Evolutionary conservation across 2,888 invertebrate genomes (phyloP).

Genomic region (Drosophila longiperda): DNA sequence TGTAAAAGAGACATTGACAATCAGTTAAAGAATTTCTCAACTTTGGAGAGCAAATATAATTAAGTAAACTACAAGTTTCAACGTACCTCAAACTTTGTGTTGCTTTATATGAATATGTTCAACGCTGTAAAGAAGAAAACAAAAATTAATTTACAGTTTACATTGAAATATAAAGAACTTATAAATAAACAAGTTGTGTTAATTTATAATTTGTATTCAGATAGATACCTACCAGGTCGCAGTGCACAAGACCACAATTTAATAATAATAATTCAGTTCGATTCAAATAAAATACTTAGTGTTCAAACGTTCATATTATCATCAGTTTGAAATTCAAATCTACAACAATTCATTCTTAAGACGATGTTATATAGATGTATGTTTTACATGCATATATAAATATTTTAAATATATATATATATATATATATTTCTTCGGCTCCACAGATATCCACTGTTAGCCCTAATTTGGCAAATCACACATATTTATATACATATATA

Average conservation of each 20-base stretch:
- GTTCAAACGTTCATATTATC: background rate
- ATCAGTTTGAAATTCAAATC: background rate
- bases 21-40: conserved; percentile 18
- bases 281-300: background rate
- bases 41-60: conserved; percentile 1
- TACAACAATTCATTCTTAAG: background rate
- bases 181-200: background rate
- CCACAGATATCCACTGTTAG: conserved; percentile 46
- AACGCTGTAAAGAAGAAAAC: conserved; percentile 12
- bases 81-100: conserved; percentile 12
- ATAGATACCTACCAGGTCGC: background rate
- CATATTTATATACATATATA: background rate
- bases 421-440: background rate
- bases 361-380: background rate
- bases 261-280: background rate
- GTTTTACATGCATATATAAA: background rate
- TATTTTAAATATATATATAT: background rate
- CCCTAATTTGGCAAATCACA: conserved; percentile 66
- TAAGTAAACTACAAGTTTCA: background rate
- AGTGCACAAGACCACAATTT: too few species aligned
- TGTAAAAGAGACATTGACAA: background rate
- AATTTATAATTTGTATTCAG: background rate
- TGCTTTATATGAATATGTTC: background rate
- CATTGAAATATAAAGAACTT: background rate
- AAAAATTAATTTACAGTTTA: background rate